Conservation (phyloP, 2,113 vertebrate species). For the Siniperca chuatsi region DNA sequence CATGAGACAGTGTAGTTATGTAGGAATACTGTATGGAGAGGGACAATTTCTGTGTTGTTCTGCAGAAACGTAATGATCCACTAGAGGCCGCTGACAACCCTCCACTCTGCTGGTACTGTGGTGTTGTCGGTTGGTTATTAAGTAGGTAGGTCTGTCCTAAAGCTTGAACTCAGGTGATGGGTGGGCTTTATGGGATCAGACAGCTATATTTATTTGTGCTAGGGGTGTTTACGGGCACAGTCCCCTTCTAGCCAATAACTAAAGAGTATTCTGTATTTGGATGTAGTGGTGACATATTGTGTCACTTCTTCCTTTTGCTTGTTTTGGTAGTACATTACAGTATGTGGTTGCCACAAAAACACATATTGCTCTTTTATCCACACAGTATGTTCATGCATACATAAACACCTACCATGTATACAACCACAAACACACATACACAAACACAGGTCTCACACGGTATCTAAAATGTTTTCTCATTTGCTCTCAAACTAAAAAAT, state of each 20-base stretch:
- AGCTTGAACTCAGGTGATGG: slow-evolving; percentile 11
- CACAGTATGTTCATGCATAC: not conserved
- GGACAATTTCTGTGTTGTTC: not conserved
- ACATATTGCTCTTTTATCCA: not conserved
- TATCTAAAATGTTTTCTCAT: not conserved
- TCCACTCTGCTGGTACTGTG: not conserved
- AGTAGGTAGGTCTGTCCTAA: not conserved
- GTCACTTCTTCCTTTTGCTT: slow-evolving; percentile 6
- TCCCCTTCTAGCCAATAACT: slow-evolving; percentile 32
- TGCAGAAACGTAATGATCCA: slow-evolving; percentile 43
- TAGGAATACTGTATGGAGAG: not conserved
- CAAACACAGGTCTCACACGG: not conserved
- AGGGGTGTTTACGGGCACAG: slow-evolving; percentile 29
- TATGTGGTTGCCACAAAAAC: not conserved
- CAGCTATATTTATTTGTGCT: not conserved
- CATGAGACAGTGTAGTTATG: not conserved
- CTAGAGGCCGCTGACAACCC: slow-evolving; percentile 52
- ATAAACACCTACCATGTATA: not conserved
- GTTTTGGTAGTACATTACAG: not conserved
- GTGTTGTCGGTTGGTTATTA: not conserved
- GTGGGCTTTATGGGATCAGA: not conserved
- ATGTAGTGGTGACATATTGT: slow-evolving; percentile 16
- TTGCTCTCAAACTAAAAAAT: not conserved
- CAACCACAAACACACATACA: not conserved
- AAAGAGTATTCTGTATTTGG: slow-evolving; percentile 20